Evolutionary conservation across 2,888 invertebrate species (phyloP).

Genomic region (Volucella inflata): DNA sequence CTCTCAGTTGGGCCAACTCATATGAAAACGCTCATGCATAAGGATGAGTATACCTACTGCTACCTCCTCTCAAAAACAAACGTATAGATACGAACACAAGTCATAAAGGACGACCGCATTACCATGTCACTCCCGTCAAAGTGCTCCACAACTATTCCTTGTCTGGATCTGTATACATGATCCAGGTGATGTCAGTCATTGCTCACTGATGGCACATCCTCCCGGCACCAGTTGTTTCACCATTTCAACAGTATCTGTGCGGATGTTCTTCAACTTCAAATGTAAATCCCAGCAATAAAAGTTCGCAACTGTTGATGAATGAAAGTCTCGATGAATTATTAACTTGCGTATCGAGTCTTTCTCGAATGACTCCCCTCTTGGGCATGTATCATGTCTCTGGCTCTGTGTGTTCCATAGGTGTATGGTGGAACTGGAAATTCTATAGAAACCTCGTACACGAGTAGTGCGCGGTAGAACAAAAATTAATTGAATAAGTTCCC

Average conservation of each 20-base stretch:
- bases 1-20: too few relatives aligned
- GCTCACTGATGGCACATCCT: not conserved
- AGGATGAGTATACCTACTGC: too few relatives aligned
- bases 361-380: too few relatives aligned
- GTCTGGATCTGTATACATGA: not conserved
- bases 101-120: slow-evolving; percentile 26
- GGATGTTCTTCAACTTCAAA: slow-evolving; percentile 1
- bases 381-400: not conserved
- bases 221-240: not conserved
- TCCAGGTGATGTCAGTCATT: slow-evolving; percentile 29
- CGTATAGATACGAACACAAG: not conserved
- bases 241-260: too few relatives aligned
- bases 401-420: not conserved
- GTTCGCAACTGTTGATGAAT: slow-evolving; percentile 32
- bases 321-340: slow-evolving; percentile 44
- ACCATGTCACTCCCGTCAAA: not conserved
- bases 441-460: not conserved
- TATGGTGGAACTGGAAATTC: slow-evolving; percentile 11
- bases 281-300: slow-evolving; percentile 27
- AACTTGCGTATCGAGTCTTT: slow-evolving; percentile 25
- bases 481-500: slow-evolving; percentile 42
- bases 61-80: too few relatives aligned
- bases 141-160: not conserved
- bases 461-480: slow-evolving; percentile 27
- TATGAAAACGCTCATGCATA: too few relatives aligned